These are phyloP conservation scores for Psilopogon haemacephalus DNA, from an alignment of 2,113 vertebrate species.

Conservation along the genomic window DNA sequence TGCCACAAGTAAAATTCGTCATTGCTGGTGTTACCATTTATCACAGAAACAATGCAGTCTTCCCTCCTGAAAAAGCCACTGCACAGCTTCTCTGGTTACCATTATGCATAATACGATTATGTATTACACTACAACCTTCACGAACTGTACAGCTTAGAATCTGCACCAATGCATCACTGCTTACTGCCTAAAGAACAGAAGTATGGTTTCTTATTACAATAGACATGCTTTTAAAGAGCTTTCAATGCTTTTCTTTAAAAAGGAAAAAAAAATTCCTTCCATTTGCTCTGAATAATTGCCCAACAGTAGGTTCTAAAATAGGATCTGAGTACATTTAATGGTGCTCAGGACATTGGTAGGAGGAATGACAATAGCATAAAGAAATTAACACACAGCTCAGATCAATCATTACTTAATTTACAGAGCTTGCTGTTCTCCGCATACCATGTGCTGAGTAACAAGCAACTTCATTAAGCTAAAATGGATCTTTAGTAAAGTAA, in stretches of 20 bases:
- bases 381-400: background rate
- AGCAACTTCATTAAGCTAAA: background rate
- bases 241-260: background rate
- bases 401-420: conserved; percentile 11
- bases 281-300: background rate
- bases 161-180: background rate
- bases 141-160: background rate
- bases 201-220: background rate
- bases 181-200: background rate
- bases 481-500: background rate
- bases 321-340: background rate
- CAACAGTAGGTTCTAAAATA: background rate
- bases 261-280: background rate
- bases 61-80: background rate
- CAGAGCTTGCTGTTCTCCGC: background rate
- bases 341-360: background rate
- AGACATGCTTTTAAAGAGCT: background rate
- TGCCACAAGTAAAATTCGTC: background rate
- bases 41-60: background rate
- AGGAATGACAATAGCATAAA: background rate
- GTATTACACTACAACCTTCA: background rate
- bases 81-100: background rate
- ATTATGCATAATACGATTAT: background rate
- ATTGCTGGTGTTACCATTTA: background rate
- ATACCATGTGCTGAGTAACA: background rate